Percentiles rank a stretch among this genome's conserved stretches.
Evolutionary conservation across 2,113 vertebrate species (phyloP).

Genomic region (Electrona antarctica): DNA sequence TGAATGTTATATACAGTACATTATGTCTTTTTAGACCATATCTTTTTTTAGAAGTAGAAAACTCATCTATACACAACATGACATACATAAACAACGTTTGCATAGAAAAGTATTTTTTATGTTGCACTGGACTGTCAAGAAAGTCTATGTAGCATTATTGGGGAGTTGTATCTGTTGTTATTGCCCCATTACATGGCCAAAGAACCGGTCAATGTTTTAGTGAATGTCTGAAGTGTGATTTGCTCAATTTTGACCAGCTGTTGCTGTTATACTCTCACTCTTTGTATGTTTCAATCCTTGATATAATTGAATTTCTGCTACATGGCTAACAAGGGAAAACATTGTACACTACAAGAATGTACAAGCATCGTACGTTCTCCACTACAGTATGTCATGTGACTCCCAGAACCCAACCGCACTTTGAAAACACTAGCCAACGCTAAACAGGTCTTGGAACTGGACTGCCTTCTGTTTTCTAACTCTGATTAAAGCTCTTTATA

Average conservation of each 20-base stretch:
- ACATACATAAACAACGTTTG: slow-evolving; percentile 36
- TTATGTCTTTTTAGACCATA: slow-evolving; percentile 16
- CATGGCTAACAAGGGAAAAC: not conserved
- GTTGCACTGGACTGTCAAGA: not conserved
- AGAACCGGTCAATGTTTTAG: slow-evolving; percentile 9
- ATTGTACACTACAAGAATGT: slow-evolving; percentile 38
- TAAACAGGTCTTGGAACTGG: slow-evolving; percentile 25
- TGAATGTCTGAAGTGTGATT: slow-evolving; percentile 10
- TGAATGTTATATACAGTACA: slow-evolving; percentile 4
- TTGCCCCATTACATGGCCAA: slow-evolving; percentile 13
- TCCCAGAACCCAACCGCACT: slow-evolving; percentile 1
- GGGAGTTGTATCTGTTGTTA: not conserved
- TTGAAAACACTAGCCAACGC: slow-evolving; percentile 49
- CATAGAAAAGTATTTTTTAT: slow-evolving; percentile 22
- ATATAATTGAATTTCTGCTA: not conserved
- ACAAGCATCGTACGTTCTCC: slow-evolving; percentile 26
- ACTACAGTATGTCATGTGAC: not conserved
- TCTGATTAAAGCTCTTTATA: slow-evolving; percentile 61
- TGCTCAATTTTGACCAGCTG: slow-evolving; percentile 12
- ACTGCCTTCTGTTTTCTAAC: slow-evolving; percentile 60
- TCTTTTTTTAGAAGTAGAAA: not conserved
- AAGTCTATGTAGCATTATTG: not conserved
- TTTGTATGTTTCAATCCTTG: not conserved
- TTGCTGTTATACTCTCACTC: not conserved
- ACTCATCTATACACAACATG: slow-evolving; percentile 9